Base-by-base conservation (phyloP, 2,888 invertebrate species). In the Metalampra italica region DNA sequence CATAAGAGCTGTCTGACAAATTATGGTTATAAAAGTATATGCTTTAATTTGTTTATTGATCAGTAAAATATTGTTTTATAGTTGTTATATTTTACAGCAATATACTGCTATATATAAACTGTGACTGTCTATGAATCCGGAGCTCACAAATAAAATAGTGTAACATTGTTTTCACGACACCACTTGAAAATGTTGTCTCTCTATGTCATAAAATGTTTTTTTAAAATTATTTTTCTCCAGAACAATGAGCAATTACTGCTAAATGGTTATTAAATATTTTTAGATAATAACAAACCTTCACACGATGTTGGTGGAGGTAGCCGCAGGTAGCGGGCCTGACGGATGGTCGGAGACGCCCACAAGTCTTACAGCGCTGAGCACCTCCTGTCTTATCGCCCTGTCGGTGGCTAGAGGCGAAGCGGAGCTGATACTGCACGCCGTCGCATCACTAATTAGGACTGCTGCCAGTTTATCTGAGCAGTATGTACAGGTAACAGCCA, bases 381-480 rank as follows among this genome's bases (percentile, higher is more conserved):
- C 97, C 75, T 95, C 98, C 1, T 98, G 98, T 62, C 91, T 99
- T 8, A 91, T 98, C 46, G 96, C 97, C 47, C 90, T 99, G 52
- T 96, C 97, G 11, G 96, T 98, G 43, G 98, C 98, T 1, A 91
- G 96, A 48, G 99, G 98, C 4, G 96, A 98, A 75, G 96, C 98
- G 9, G 97, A 97, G 52, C 94, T 97, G 69, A 93, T 97, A 64
- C 90, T 98, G 7, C 93, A 94, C 63, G 97, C 98, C 5, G 92
- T 96, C 36, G 94, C 96, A 3, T 95, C 97, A 29, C 90, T 98
- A 56, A 91, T 97, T 40, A 97, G 97, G 95, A 95, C 96, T 47
- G 93, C 95, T 0, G 90, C 94, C 60, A 91, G 92, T 43, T 85
- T 97, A 15, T 93, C 95, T 3, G 90, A 93, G 46, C 97, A 97